A percentile compares a stretch with the other conserved stretches of the same genome.
These are phyloP conservation scores for Macrochelys suwanniensis DNA, from an alignment of 2,797 vertebrate genomes.

Conservation along the genomic window DNA sequence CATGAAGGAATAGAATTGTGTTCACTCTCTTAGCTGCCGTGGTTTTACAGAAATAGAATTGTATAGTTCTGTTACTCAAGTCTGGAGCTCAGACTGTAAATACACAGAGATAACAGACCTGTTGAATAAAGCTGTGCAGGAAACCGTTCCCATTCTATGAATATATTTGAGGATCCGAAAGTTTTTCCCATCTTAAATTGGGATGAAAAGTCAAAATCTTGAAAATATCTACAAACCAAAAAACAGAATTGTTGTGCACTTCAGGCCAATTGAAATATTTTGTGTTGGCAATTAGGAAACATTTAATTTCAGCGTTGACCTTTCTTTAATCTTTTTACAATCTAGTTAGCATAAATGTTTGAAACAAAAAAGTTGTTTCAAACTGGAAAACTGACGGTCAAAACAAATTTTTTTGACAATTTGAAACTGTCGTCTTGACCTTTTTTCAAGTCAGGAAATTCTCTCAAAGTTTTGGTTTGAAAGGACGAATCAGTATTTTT, in stretches of 20 bases:
- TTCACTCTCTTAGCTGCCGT: not conserved
- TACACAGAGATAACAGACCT: not conserved
- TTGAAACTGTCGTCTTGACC: not conserved
- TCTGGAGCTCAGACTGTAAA: not conserved
- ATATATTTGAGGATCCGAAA: too few relatives aligned
- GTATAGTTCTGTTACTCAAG: not conserved
- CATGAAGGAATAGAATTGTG: fast-evolving
- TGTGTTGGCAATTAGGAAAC: not conserved
- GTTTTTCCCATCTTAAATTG: too few relatives aligned
- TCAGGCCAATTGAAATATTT: not conserved
- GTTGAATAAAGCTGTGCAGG: not conserved
- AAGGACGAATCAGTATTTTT: not conserved
- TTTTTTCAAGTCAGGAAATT: not conserved
- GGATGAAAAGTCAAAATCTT: too few relatives aligned
- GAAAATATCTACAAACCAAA: too few relatives aligned
- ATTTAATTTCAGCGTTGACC: too few relatives aligned
- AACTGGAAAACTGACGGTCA: too few relatives aligned
- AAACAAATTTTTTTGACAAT: too few relatives aligned
- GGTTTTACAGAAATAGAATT: fast-evolving
- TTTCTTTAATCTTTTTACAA: too few relatives aligned
- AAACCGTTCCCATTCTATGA: too few relatives aligned
- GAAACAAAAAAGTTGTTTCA: not conserved
- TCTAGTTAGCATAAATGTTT: not conserved
- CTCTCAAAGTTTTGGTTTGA: not conserved
- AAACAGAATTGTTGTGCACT: too few relatives aligned